Evolutionary conservation across 2,888 invertebrate genomes (phyloP), one percentile per base, ranked within the genome.

Genomic region (Oasisia sp.): DNA sequence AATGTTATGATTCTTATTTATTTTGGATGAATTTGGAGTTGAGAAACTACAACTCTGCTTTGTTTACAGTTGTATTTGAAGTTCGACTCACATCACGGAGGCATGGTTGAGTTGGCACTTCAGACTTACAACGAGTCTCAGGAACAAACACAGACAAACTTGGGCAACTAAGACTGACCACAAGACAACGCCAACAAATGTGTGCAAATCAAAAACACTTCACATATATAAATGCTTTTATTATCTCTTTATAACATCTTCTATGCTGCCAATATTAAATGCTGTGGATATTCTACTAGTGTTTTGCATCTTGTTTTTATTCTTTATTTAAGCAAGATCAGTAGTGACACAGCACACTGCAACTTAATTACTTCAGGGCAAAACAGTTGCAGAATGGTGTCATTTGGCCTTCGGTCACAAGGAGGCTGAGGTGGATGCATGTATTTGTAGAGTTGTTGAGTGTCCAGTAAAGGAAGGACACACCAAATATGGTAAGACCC

Each of bases 21-120:
- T 19, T 4, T 74, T 7, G 74, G 27, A 7, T 74, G 3, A 74
- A n/a, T n/a, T 74, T 56, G 56, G 11, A 19, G 9, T 56, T 56
- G 56, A 56, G 56, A 56, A 56, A 19, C 19, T 11, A 56, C 19
- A 56, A 74, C 27, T 32, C 32, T 90, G 44, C 91, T 91, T 14
- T 56, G 56, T 91, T 91, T 50, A 12, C 91, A 91, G 91, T 14
- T 91, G 91, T 91, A 91, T 45, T 45, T 91, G 50, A 91, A 91
- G 91, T 91, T 45, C 45, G 91, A 91, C 56, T 91, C 91, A 27
- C 44, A 91, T 32, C 91, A 91, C 27, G 91, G 56, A 91, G 91
- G 91, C 44, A 91, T 91, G 32, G 91, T 91, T 50, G 91, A 44
- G 50, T 91, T 91, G 50, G 91, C 91, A 50, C 56, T 91, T 50